Evolutionary conservation across 2,797 vertebrate genomes (phyloP).

Genomic region (Hirundo rustica): DNA sequence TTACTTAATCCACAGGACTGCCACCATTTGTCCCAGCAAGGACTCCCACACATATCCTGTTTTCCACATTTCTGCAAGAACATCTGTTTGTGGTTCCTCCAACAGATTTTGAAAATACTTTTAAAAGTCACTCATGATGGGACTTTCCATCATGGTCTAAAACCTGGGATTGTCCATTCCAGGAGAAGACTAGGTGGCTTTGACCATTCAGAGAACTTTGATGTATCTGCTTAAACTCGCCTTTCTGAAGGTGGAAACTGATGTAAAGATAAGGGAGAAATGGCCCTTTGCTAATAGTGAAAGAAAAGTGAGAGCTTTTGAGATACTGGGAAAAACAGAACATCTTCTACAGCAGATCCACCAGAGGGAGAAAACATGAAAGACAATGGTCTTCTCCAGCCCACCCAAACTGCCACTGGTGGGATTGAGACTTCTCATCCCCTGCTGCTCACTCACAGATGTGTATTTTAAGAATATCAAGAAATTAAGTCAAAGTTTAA

Average conservation of each 20-base stretch:
- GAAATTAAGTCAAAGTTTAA: background rate
- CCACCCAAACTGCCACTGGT: background rate
- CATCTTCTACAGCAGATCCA: background rate
- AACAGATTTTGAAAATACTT: background rate
- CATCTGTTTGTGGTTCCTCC: slow-evolving; percentile 45
- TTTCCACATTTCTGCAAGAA: slow-evolving; percentile 39
- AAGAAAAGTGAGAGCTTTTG: background rate
- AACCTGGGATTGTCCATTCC: background rate
- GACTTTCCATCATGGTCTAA: slow-evolving; percentile 22
- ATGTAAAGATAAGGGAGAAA: background rate
- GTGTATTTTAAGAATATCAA: background rate
- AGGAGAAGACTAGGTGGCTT: background rate
- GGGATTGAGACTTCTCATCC: background rate
- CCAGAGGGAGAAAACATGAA: background rate
- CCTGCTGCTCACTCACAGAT: background rate
- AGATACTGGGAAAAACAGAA: background rate
- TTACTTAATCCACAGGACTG: background rate
- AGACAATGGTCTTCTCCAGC: background rate
- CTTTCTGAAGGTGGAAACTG: background rate
- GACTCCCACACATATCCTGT: slow-evolving; percentile 68
- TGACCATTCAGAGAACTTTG: background rate
- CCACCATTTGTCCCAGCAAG: slow-evolving; percentile 15
- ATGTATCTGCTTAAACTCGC: background rate
- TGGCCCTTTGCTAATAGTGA: background rate
- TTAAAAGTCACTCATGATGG: background rate